phyloP scores from a whole-genome alignment of 2,797 vertebrate genomes.

The Lates japonicus region DNA sequence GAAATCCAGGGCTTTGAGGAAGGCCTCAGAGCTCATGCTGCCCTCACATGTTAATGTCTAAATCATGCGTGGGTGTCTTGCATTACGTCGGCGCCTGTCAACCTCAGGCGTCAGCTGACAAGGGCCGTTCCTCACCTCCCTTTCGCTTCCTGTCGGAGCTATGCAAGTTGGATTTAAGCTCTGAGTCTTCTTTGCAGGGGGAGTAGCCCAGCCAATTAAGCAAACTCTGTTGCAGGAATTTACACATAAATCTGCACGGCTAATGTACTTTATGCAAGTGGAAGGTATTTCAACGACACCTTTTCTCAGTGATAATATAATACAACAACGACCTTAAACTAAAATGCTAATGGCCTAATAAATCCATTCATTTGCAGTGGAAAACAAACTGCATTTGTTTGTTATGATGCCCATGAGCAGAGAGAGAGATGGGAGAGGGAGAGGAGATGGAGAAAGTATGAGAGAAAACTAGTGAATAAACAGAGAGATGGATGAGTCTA shows the following conservation, averaged over 20 bases:
- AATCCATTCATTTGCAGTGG: slow-evolving; percentile 70
- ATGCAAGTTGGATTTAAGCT: slow-evolving; percentile 67
- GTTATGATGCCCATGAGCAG: slow-evolving; percentile 83
- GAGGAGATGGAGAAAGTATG: slow-evolving; percentile 32
- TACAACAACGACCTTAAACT: slow-evolving; percentile 71
- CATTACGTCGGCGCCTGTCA: slow-evolving; percentile 55
- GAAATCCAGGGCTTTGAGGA: background rate
- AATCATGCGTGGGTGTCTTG: slow-evolving; percentile 44
- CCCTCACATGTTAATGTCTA: slow-evolving; percentile 13
- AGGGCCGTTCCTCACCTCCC: slow-evolving; percentile 13
- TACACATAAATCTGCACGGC: slow-evolving; percentile 81
- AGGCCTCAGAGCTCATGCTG: background rate
- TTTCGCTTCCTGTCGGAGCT: slow-evolving; percentile 51
- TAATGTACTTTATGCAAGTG: slow-evolving; percentile 72
- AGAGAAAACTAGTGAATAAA: slow-evolving; percentile 74
- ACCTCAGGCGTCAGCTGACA: slow-evolving; percentile 52
- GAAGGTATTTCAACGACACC: slow-evolving; percentile 73
- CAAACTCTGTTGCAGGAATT: slow-evolving; percentile 61
- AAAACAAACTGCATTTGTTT: slow-evolving; percentile 83
- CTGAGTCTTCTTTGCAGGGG: slow-evolving; percentile 38
- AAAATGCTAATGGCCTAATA: slow-evolving; percentile 66
- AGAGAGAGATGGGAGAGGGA: slow-evolving; percentile 55
- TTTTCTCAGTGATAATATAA: slow-evolving; percentile 59
- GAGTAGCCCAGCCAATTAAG: slow-evolving; percentile 61
- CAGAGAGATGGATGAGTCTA: slow-evolving; percentile 83